Conservation (phyloP, 2,113 vertebrate genomes). For the Alligator mississippiensis region DNA sequence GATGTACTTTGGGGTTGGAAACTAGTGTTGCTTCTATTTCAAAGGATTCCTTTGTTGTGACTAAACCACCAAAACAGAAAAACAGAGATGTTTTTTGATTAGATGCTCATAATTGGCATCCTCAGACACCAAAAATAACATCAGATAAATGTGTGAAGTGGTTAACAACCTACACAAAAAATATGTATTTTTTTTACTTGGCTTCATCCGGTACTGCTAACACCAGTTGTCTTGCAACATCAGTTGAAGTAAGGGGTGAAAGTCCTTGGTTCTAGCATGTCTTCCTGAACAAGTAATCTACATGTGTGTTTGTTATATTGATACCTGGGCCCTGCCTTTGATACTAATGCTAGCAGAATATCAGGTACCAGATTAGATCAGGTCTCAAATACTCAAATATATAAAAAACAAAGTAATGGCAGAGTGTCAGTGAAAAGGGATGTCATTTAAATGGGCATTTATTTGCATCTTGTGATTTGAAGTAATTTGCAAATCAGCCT, state of each 20-base stretch:
- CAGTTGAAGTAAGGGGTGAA: background rate
- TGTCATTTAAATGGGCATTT: background rate
- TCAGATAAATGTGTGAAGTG: background rate
- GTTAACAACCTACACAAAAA: background rate
- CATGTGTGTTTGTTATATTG: background rate
- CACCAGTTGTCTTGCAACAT: background rate
- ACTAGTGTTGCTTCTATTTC: background rate
- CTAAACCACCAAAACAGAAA: background rate
- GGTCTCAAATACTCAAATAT: background rate
- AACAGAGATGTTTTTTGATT: background rate
- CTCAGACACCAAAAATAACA: background rate
- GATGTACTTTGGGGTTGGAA: background rate
- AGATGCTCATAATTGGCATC: background rate
- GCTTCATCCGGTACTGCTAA: background rate
- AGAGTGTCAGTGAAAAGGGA: background rate
- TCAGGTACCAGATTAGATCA: background rate
- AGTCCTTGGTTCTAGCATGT: background rate
- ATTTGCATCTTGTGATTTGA: background rate
- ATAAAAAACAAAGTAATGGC: background rate
- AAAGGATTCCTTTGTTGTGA: background rate
- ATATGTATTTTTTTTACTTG: background rate
- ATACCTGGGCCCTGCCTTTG: accelerated
- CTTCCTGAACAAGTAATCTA: background rate
- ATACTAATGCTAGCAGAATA: background rate
- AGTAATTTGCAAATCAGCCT: background rate